phyloP scores from a whole-genome alignment of 2,797 vertebrate genomes.

The Sphenodon punctatus region DNA sequence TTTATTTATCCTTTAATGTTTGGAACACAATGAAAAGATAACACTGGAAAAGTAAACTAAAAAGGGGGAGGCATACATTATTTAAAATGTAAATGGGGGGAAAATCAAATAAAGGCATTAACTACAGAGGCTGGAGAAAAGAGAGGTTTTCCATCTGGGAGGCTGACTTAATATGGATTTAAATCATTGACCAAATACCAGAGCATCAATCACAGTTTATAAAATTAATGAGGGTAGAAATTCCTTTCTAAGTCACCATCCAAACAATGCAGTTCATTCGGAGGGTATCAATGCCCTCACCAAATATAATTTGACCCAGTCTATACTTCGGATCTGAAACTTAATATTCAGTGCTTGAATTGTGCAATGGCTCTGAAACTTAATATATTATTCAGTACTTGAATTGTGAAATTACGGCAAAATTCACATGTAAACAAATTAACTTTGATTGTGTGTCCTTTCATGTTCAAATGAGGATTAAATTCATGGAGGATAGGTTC shows the following conservation, averaged over 20 bases:
- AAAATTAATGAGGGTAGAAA: constrained; percentile 31
- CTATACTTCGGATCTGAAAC: neutral
- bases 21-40: neutral
- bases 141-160: constrained; percentile 39
- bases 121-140: constrained; percentile 28
- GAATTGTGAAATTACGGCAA: too few relatives aligned
- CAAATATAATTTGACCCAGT: neutral
- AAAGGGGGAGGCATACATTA: neutral
- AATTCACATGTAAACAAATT: neutral
- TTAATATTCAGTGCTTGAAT: neutral
- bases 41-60: too few relatives aligned
- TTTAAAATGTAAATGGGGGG: neutral
- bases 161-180: constrained; percentile 13
- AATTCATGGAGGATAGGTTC: too few relatives aligned
- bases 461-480: neutral
- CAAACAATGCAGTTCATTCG: constrained; percentile 11
- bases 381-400: too few relatives aligned
- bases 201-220: constrained; percentile 44
- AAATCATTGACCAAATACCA: constrained; percentile 33
- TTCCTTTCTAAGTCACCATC: constrained; percentile 19
- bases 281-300: neutral
- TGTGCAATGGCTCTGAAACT: too few relatives aligned
- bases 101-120: constrained; percentile 20
- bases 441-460: neutral
- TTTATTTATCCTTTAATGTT: constrained; percentile 10